phyloP scores from a whole-genome alignment of 2,888 invertebrate species.

The Antheraea yamamai region DNA sequence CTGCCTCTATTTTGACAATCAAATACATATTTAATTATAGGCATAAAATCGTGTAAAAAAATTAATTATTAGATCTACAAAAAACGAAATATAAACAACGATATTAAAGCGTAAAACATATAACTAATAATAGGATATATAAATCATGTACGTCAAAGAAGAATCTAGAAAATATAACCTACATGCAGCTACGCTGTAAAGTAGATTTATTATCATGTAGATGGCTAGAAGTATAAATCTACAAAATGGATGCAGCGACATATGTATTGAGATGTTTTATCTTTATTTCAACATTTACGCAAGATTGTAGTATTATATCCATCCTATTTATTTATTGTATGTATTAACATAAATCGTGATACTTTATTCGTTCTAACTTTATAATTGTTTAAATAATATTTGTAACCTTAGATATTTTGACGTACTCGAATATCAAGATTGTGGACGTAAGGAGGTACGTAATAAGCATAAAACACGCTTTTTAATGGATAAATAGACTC shows the following conservation, averaged over 20 bases:
- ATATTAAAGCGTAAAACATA: background rate
- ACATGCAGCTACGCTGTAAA: background rate
- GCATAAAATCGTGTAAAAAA: background rate
- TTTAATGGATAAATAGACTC: background rate
- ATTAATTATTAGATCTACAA: constrained; percentile 9
- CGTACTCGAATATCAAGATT: background rate
- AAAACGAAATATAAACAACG: background rate
- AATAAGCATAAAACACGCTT: background rate
- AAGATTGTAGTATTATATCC: background rate
- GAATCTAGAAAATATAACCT: constrained; percentile 5
- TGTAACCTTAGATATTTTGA: constrained; percentile 6
- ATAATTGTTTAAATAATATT: background rate
- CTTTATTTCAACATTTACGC: background rate
- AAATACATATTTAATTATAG: background rate
- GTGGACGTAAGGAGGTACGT: background rate
- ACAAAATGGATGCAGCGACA: background rate
- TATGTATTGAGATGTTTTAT: background rate
- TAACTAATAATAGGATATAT: background rate
- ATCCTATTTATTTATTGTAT: constrained; percentile 16
- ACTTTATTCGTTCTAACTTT: background rate
- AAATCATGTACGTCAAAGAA: background rate
- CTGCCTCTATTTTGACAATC: background rate
- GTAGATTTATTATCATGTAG: background rate
- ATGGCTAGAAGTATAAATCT: background rate
- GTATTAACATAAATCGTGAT: constrained; percentile 20